A percentile compares a stretch with the other conserved stretches of the same genome.
phyloP scores from a whole-genome alignment of 2,113 vertebrate genomes.

The Ophiodon elongatus region DNA sequence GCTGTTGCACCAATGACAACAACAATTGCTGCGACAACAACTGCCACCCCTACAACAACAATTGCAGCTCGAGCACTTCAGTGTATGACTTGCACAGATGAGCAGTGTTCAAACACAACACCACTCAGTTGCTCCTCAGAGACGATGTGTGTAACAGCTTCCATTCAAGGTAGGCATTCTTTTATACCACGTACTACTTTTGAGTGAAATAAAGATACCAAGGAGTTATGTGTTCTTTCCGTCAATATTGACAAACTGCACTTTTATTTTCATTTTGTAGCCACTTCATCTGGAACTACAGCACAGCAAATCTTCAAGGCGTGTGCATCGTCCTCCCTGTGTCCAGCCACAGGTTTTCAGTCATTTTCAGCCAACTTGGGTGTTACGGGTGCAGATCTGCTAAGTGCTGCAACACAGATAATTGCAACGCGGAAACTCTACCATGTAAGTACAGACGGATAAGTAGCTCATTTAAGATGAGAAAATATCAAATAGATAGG shows the following conservation, averaged over 20 bases:
- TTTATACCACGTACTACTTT: background rate
- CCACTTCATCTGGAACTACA: rapidly evolving
- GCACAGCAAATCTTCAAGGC: background rate
- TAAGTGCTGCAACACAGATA: background rate
- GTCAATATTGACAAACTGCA: background rate
- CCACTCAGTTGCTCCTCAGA: rapidly evolving
- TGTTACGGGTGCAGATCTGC: rapidly evolving
- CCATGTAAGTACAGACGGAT: background rate
- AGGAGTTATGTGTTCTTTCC: background rate
- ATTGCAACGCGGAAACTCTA: background rate
- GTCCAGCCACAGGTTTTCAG: background rate
- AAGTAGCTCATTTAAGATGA: background rate
- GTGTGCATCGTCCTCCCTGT: background rate
- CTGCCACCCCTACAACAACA: background rate
- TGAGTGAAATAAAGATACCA: background rate
- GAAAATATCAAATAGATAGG: background rate
- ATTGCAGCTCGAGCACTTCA: slow-evolving; percentile 30
- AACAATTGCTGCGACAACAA: background rate
- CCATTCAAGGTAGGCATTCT: background rate
- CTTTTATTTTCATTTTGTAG: background rate
- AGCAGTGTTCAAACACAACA: rapidly evolving
- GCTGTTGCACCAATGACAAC: background rate
- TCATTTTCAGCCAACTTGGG: background rate
- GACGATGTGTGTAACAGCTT: slow-evolving; percentile 4
- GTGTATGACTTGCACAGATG: slow-evolving; percentile 4